Conservation (phyloP, 2,888 invertebrate genomes). For the Tholera decimalis region DNA sequence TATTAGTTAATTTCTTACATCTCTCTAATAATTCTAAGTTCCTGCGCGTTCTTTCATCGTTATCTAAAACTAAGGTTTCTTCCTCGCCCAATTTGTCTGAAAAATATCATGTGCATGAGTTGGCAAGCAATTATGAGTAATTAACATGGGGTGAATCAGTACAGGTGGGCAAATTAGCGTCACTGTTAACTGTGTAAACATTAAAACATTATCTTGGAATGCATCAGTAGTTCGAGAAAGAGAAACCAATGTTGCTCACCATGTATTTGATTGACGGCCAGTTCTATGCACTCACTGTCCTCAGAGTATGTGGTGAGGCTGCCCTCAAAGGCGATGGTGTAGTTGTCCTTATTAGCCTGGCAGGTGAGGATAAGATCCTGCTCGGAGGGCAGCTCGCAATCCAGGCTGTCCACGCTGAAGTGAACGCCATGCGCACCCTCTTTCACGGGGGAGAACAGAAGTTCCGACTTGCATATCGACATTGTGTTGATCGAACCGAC, state of each 20-base stretch:
- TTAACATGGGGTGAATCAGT: constrained; percentile 74
- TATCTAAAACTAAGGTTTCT: constrained; percentile 86
- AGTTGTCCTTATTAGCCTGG: constrained; percentile 98
- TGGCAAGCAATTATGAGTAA: constrained; percentile 74
- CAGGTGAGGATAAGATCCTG: constrained; percentile 97
- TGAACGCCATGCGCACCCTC: constrained; percentile 95
- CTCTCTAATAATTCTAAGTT: constrained; percentile 90
- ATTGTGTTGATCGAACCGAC: constrained; percentile 95
- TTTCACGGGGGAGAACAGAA: constrained; percentile 97
- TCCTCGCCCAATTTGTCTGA: constrained; percentile 89
- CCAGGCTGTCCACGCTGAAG: constrained; percentile 97
- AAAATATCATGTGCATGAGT: constrained; percentile 73
- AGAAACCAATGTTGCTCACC: constrained; percentile 72
- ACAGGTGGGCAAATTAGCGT: constrained; percentile 58
- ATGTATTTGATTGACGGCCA: constrained; percentile 90
- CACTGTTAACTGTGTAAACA: constrained; percentile 72
- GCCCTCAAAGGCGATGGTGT: constrained; percentile 98
- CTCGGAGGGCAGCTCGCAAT: constrained; percentile 95
- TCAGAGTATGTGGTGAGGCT: constrained; percentile 96
- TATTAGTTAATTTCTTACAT: constrained; percentile 90
- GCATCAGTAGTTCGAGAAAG: constrained; percentile 48
- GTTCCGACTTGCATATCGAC: constrained; percentile 98
- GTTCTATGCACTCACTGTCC: constrained; percentile 94
- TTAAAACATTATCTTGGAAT: constrained; percentile 70
- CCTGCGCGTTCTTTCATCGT: constrained; percentile 91